Evolutionary conservation across 2,113 vertebrate genomes (phyloP).

Genomic region (Erythrolamprus reginae): DNA sequence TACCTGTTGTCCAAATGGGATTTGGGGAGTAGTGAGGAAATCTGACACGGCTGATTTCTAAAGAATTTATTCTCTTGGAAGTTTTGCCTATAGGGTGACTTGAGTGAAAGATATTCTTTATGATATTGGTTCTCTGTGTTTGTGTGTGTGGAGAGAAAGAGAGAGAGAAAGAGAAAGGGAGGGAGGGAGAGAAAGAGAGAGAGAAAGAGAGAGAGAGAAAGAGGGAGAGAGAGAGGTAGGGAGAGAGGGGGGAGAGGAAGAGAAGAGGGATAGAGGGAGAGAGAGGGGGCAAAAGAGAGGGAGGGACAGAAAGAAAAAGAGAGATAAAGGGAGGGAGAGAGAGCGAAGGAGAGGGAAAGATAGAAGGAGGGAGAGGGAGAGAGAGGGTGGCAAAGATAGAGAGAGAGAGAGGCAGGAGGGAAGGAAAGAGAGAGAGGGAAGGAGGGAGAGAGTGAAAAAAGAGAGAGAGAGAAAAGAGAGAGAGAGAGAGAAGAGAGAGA

Average conservation of each 20-base stretch:
- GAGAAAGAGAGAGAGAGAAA: too few relatives aligned
- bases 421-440: accelerated
- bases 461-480: too few relatives aligned
- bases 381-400: too few relatives aligned
- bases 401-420: not conserved
- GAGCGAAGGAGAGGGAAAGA: too few relatives aligned
- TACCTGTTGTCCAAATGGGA: accelerated
- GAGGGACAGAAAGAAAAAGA: not conserved
- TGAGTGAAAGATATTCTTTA: too few relatives aligned
- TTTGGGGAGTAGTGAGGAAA: accelerated
- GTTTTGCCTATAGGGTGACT: not conserved
- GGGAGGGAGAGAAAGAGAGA: not conserved
- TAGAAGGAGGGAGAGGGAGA: not conserved
- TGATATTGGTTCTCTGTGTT: too few relatives aligned
- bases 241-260: too few relatives aligned
- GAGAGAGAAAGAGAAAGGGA: not conserved
- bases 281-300: not conserved
- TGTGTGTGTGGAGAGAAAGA: not conserved
- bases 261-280: not conserved
- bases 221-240: too few relatives aligned
- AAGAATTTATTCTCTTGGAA: not conserved
- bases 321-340: too few relatives aligned
- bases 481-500: too few relatives aligned
- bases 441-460: too few relatives aligned
- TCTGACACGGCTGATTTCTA: too few relatives aligned